Evolutionary conservation across 2,888 invertebrate species (phyloP).

Genomic region (Megalurothrips usitatus): DNA sequence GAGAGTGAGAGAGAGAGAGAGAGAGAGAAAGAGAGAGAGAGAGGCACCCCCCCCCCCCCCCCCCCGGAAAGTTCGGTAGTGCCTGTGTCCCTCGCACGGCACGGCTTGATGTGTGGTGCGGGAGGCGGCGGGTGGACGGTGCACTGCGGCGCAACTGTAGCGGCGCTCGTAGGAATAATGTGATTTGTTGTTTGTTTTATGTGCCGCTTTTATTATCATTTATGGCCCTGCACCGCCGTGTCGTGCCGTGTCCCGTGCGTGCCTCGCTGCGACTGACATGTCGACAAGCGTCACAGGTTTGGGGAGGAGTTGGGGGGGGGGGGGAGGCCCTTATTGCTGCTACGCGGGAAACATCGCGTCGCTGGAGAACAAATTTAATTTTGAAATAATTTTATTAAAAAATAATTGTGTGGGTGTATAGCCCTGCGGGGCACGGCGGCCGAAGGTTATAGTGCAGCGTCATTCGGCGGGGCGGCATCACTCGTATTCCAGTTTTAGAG

Average conservation of each 20-base stretch:
- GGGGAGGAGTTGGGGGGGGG: too few relatives aligned
- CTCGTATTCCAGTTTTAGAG: too few relatives aligned
- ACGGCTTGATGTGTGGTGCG: neutral
- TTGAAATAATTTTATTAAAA: too few relatives aligned
- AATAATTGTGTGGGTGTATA: too few relatives aligned
- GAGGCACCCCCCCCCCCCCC: neutral
- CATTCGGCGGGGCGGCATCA: too few relatives aligned
- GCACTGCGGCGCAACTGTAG: conserved; percentile 17
- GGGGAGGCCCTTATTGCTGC: too few relatives aligned
- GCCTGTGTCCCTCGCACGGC: neutral
- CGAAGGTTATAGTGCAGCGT: too few relatives aligned
- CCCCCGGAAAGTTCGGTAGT: neutral
- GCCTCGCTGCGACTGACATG: neutral
- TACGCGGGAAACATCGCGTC: too few relatives aligned
- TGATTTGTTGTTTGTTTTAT: conserved; percentile 27
- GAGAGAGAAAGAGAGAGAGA: neutral
- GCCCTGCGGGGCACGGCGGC: too few relatives aligned
- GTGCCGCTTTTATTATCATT: conserved; percentile 25
- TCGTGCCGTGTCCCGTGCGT: neutral
- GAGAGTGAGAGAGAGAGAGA: neutral
- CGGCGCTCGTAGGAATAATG: conserved; percentile 9
- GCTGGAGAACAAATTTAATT: too few relatives aligned
- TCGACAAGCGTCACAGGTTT: neutral
- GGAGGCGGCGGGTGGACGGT: neutral
- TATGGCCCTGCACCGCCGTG: neutral